Base-by-base conservation (phyloP, 2,113 vertebrate genomes). In the Phyllopteryx taeniolatus region DNA sequence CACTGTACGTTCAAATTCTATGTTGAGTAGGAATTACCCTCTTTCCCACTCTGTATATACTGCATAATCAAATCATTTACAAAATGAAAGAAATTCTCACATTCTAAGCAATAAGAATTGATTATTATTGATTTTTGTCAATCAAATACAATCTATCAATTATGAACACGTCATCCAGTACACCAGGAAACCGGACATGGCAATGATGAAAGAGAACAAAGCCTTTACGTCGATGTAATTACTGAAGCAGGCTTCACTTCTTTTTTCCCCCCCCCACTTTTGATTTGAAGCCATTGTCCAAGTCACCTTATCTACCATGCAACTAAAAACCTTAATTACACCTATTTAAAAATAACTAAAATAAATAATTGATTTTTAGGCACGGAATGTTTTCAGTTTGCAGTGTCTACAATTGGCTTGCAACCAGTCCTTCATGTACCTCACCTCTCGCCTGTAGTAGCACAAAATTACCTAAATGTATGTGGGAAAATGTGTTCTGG, bases 71-170 rank as follows among this genome's bases (percentile, higher is more conserved):
- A 31, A 63, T 6, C 11, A 44, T 43, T 33, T 39, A 17, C 27
- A 47, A 46, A 33, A 76, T 62, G 7, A 53, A 66, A 27, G 2
- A n/a, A 43, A 22, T 72, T 33, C 47, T 11, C 47, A 70, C 31
- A 44, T 59, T 70, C 57, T n/a, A 2, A 64, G 56, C 22, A 72
- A 67, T 42, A 63, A 63, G 70, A 70, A 70, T 60, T 9, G 53
- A 63, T 13, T n/a, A 20, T 17, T 13, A 66, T 44, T 69, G 56
- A 10, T 68, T 51, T 44, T 44, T 62, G 61, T 22, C 13, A n/a
- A 39, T 33, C 14, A 61, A 31, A 68, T 35, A 17, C 15, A 67
- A 35, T 74, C 54, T 47, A 56, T 20, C 27, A 11, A 54, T 31
- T 63, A 59, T 59, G 17, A 64, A 39, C 10, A 73, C 33, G 44